Evolutionary conservation across 2,888 invertebrate species (phyloP), one percentile per base, ranked within the genome.

Genomic region (Thysanoteuthis rhombus): DNA sequence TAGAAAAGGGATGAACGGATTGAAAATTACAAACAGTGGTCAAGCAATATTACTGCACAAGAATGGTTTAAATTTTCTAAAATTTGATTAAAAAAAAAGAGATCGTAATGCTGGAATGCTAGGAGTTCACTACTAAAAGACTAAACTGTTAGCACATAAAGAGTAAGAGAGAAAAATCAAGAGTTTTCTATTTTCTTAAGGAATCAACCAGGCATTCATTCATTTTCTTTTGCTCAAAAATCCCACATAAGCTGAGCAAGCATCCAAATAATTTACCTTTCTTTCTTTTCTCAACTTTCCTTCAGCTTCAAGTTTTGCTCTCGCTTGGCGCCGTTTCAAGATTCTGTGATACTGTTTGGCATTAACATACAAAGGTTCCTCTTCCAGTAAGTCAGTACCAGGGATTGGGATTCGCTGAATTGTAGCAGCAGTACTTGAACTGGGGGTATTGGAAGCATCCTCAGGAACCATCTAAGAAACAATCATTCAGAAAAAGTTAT

Each of bases 281-380:
- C 99, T 97, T 97, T 99, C 99, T 97, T 99, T 99, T 6, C 99
- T 99, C 97, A 99, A 99, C 97, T 99, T 98, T 39, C 99, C 99
- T 96, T 98, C 98, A 3, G 99, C 98, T 97, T 99, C 99, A 92
- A 99, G 97, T 97, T 99, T 99, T 5, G 99, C 99, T 93, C 99
- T 97, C 0, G 99, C 99, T 96, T 99, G 99, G 92, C 99, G 97
- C 89, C 99, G 97, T 97, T 99, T 99, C 93, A 99, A 97, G 96
- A 99, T 99, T 94, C 99, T 98, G 96, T 99, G 98, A 97, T 99
- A 99, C 97, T 99, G 99, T 96, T 99, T 98, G 40, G 99, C 99
- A 97, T 99, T 99, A 0, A 99, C 99, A 97, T 99, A 99, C 38
- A 99, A 97, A 0, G 99, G 99, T 96, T 99, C 99, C 96, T 99